phyloP scores from a whole-genome alignment of 2,113 vertebrate species.

The Corynorhinus townsendii region DNA sequence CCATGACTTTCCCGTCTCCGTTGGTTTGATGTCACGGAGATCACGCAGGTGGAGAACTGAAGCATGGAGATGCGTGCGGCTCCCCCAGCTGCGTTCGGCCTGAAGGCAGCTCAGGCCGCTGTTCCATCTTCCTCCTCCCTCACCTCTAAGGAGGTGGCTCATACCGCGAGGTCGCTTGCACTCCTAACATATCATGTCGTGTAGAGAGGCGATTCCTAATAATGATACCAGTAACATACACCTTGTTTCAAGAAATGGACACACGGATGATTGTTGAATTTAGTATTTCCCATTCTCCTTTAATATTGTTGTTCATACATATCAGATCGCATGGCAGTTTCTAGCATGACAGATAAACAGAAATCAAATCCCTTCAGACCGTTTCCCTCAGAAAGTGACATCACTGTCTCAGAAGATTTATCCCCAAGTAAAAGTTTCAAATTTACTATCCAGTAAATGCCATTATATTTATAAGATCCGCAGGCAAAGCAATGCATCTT shows the following conservation, averaged over 20 bases:
- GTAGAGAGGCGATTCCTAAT: background rate
- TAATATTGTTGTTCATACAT: background rate
- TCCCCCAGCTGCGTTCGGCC: too few relatives aligned
- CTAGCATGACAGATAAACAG: background rate
- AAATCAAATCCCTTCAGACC: background rate
- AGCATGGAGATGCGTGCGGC: too few relatives aligned
- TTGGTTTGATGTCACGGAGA: background rate
- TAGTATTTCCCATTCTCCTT: background rate
- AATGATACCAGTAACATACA: background rate
- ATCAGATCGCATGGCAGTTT: background rate
- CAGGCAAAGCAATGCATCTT: background rate
- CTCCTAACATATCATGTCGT: background rate
- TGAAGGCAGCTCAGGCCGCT: too few relatives aligned
- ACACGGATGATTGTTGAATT: background rate
- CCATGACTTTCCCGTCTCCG: background rate
- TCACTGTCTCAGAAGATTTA: background rate
- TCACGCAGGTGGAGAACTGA: background rate
- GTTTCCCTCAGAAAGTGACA: background rate
- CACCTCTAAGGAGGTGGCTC: background rate
- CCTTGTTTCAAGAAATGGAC: background rate
- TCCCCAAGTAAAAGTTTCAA: background rate
- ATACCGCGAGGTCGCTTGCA: background rate
- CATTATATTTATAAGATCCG: conserved; percentile 7
- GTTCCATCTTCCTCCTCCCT: too few relatives aligned
- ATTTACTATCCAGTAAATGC: conserved; percentile 25